These are phyloP conservation scores for Phragmatobia fuliginosa DNA, from an alignment of 2,888 invertebrate species.

Conservation along the genomic window DNA sequence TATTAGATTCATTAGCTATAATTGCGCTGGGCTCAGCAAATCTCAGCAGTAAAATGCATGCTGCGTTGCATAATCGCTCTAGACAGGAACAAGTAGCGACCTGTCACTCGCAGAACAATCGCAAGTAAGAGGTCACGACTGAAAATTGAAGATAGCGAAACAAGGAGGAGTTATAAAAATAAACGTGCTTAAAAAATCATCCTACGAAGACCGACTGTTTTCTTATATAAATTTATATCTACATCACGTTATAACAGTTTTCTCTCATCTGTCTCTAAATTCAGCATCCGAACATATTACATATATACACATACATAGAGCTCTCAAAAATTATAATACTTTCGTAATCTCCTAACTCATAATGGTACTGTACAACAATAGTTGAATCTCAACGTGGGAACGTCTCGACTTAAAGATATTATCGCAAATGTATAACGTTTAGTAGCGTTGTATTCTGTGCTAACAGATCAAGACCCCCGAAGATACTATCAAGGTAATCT, in stretches of 20 bases:
- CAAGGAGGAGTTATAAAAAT: no score
- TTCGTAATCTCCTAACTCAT: background rate
- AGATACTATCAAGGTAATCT: background rate
- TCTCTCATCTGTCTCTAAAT: background rate
- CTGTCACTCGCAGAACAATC: no score
- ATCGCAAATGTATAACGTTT: background rate
- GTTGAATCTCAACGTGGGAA: background rate
- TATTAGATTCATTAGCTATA: no score
- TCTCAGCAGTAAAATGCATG: no score
- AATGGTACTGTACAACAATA: background rate
- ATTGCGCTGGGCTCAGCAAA: no score
- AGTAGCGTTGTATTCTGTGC: background rate
- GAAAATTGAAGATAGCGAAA: no score
- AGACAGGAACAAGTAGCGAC: no score
- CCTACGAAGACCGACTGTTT: background rate
- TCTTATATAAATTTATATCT: background rate
- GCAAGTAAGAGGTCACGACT: no score
- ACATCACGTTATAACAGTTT: background rate
- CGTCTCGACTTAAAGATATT: background rate
- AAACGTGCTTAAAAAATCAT: no score
- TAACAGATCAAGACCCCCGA: slow-evolving; percentile 4
- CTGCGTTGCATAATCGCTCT: no score
- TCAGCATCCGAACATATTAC: background rate
- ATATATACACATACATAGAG: background rate
- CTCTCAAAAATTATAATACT: background rate